Percentiles rank a stretch among this genome's conserved stretches.
phyloP scores from a whole-genome alignment of 2,113 vertebrate species.

The Hyaena hyaena region DNA sequence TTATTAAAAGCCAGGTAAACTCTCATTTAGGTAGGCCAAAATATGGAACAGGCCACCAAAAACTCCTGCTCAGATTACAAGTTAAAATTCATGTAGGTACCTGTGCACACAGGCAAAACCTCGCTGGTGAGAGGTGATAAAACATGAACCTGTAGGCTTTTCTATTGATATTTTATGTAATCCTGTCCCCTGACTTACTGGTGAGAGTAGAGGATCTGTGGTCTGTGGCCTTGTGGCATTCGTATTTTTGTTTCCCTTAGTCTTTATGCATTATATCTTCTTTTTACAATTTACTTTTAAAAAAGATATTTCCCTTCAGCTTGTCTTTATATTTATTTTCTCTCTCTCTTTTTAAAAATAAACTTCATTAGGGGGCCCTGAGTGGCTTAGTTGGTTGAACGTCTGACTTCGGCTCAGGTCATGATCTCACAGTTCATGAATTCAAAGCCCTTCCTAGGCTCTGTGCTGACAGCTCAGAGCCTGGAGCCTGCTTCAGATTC shows the following conservation, averaged over 20 bases:
- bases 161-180: not conserved
- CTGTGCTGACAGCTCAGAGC: too few species aligned
- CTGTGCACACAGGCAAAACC: not conserved
- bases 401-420: too few species aligned
- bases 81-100: too few species aligned
- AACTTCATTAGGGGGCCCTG: too few species aligned
- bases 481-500: too few species aligned
- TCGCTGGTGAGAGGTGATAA: rapidly evolving
- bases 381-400: too few species aligned
- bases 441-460: too few species aligned
- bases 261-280: not conserved
- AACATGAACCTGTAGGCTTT: rapidly evolving
- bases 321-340: not conserved
- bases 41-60: not conserved
- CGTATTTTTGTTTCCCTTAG: not conserved
- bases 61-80: not conserved
- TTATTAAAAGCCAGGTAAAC: constrained; percentile 6
- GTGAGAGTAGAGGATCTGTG: too few species aligned
- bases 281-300: not conserved
- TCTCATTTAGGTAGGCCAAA: not conserved
- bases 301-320: not conserved
- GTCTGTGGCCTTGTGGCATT: not conserved
- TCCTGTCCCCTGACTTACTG: too few species aligned
- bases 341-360: not conserved
- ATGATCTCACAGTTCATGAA: too few species aligned